Evolutionary conservation across 2,888 invertebrate species (phyloP), one percentile per base, ranked within the genome.

Genomic region (Dusona sp.): DNA sequence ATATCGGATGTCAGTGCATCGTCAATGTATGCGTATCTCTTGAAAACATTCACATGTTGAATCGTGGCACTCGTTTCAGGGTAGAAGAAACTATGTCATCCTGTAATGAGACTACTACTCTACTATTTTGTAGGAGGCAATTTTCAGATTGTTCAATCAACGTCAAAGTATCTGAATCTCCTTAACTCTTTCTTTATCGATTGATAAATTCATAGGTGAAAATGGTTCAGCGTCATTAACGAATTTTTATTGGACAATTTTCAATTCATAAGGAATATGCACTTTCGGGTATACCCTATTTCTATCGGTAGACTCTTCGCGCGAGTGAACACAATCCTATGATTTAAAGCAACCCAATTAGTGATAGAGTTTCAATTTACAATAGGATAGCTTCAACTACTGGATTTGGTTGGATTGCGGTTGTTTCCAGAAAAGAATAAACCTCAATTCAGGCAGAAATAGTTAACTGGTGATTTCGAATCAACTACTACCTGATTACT

Each of bases 61-160:
- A 80, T 7, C 11, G 11, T 6, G 64, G 29, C 29, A 73, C 38
- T 64, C 54, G 65, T n/a, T 11, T n/a, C 67, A 61, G 61, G 64
- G 29, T 29, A 36, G 29, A 74, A 73, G 65, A 54, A 81, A 74
- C 42, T 81, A 65, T 74, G 80, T 74, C 73, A 72, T 51, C 54
- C 48, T 38, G 38, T 33, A 64, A 61, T 29, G 61, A 45, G 72
- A 64, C 64, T 38, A 57, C 42, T 68, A 13, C 25, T 42, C 8
- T 45, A 16, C 61, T 38, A 45, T 33, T n/a, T 36, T 25, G 22
- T 25, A 68, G 13, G 25, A 68, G 42, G 22, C 22, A 45, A 42
- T 19, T 29, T 38, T 7, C 3, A 38, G 33, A 25, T 22, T 16
- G 8, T 22, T 11, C 48, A 48, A 72, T 48, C 48, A 29, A 48